phyloP scores from a whole-genome alignment of 2,888 invertebrate species.

The Pollenia amentaria region DNA sequence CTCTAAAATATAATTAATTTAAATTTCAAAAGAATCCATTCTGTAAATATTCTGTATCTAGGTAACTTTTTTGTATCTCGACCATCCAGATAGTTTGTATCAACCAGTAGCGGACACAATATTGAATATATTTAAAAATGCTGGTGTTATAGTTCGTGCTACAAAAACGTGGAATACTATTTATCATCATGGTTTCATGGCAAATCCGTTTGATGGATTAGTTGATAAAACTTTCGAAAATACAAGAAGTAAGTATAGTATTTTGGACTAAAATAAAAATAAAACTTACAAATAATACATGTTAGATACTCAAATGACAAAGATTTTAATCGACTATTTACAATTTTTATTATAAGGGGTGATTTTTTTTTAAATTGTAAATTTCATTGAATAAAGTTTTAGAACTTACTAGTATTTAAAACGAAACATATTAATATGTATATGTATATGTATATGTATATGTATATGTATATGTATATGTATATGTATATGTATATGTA shows the following conservation, averaged over 20 bases:
- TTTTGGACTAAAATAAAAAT: background rate
- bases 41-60: constrained; percentile 81
- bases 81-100: constrained; percentile 90
- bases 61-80: constrained; percentile 93
- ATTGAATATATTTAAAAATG: constrained; percentile 88
- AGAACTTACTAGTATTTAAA: too few species aligned
- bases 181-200: constrained; percentile 92
- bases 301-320: background rate
- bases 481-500: too few species aligned
- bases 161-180: constrained; percentile 88
- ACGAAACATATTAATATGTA: too few species aligned
- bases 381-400: too few species aligned
- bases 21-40: background rate
- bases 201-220: constrained; percentile 93
- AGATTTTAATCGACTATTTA: too few species aligned
- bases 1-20: background rate
- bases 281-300: background rate
- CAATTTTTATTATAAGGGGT: too few species aligned
- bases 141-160: constrained; percentile 89
- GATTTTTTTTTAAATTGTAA: too few species aligned
- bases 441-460: too few species aligned
- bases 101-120: constrained; percentile 92
- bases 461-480: too few species aligned
- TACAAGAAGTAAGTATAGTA: constrained; percentile 90
- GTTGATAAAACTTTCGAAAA: constrained; percentile 92